Base-by-base conservation (phyloP, 2,113 vertebrate genomes). In the Chlamydotis undulata region DNA sequence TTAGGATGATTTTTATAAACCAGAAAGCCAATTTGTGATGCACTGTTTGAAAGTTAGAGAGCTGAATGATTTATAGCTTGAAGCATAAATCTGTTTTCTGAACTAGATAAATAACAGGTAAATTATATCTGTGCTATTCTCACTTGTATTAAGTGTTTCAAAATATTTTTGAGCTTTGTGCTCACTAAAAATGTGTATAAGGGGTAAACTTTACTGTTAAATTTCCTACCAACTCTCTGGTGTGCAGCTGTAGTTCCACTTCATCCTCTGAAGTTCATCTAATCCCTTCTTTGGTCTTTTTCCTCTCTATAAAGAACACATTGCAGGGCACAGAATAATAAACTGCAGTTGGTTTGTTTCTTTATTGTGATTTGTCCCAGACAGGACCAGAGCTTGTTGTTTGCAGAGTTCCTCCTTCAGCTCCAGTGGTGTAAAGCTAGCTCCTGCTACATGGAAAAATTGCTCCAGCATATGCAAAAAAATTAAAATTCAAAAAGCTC, bases 1-100 rank as follows among this genome's bases (percentile, higher is more conserved):
- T 64, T 63, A 77, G 80, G 83, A 60, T 89, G 88, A 41, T 64
- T 89, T 92, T 84, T 92, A 65, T 94, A 94, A 87, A 83, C 88
- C 19, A 26, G 89, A 93, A 96, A 85, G 83, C 47, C 45, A 57
- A 57, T 68, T 71, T 89, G 65, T 53, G 70, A 71, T 75, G 88
- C 26, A 5, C 24, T 86, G 61, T 84, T 95, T 96, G 80, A 91
- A 96, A 94, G 77, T 35, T 29, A 45, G 60, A 87, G 45, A 33
- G 45, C 92, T 67, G 92, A n/a, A 79, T 76, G 76, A 93, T 94
- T 89, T 93, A 84, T 37, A 94, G 74, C 80, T 90, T 82, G 25
- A 82, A 89, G 88, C 65, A 93, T 49, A 92, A 65, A 61, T 57
- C 65, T 86, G 45, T 79, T 89, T 93, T 78, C 80, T 89, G 77